Evolutionary conservation across 2,113 vertebrate species (phyloP).

Genomic region (Oenanthe oenanthe): DNA sequence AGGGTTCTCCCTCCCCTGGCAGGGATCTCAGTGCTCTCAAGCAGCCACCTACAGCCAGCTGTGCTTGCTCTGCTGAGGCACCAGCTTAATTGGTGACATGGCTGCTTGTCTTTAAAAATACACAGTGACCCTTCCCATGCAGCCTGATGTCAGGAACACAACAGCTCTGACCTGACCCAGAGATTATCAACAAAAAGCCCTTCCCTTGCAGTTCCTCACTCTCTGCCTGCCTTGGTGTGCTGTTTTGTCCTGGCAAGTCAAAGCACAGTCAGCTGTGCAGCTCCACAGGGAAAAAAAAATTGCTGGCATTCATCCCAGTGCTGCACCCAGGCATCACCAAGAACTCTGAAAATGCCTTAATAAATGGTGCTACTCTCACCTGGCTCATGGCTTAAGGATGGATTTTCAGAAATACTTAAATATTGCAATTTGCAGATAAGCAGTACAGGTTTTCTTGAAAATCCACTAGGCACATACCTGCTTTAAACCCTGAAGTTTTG

Average conservation of each 20-base stretch:
- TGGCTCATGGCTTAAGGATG: accelerated
- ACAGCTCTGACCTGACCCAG: background rate
- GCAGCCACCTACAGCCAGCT: background rate
- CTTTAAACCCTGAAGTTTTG: background rate
- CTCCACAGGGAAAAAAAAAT: background rate
- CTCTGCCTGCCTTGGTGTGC: background rate
- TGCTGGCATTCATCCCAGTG: background rate
- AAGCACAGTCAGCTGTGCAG: background rate
- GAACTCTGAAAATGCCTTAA: background rate
- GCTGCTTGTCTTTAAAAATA: background rate
- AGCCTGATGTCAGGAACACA: background rate
- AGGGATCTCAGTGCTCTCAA: background rate
- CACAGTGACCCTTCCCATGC: background rate
- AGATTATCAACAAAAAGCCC: background rate
- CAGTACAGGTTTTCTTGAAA: background rate
- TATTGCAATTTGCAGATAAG: background rate
- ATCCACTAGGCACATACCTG: background rate
- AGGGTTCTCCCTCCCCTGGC: background rate
- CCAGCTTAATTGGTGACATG: background rate
- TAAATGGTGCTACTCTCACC: background rate
- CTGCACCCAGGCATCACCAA: background rate
- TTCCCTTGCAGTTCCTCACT: background rate
- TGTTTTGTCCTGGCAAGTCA: background rate
- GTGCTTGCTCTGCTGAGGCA: background rate
- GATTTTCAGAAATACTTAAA: background rate